Percentiles rank a stretch among this genome's conserved stretches.
phyloP scores from a whole-genome alignment of 2,113 vertebrate species.

The Embiotoca jacksoni region DNA sequence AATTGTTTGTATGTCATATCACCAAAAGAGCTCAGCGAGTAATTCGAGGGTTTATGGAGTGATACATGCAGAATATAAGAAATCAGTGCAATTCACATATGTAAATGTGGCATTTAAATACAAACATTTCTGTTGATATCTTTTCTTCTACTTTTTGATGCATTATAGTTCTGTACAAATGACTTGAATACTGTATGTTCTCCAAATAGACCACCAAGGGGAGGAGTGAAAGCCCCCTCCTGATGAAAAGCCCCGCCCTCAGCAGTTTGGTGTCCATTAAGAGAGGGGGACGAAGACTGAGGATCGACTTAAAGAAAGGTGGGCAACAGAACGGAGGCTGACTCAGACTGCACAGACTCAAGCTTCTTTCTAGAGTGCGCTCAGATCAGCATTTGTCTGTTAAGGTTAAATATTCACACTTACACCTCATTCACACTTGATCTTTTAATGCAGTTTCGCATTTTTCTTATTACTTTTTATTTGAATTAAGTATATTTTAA shows the following conservation, averaged over 20 bases:
- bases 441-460: no score
- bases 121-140: not conserved
- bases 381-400: not conserved
- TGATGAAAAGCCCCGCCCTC: slow-evolving; percentile 85
- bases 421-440: no score
- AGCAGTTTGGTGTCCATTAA: slow-evolving; percentile 89
- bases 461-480: no score
- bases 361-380: not conserved
- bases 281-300: slow-evolving; percentile 90
- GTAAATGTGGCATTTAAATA: not conserved
- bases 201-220: slow-evolving; percentile 70
- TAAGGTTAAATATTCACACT: no score
- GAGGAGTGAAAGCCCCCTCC: slow-evolving; percentile 75
- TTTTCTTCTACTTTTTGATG: not conserved
- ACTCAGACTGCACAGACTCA: not conserved
- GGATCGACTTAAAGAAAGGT: slow-evolving; percentile 98
- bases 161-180: not conserved
- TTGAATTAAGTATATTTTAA: no score
- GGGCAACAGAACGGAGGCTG: slow-evolving; percentile 30
- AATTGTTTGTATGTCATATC: not conserved
- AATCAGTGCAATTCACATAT: no score
- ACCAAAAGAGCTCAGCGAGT: not conserved
- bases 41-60: no score
- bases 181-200: not conserved
- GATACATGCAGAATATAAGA: no score